Base-by-base conservation (phyloP, 2,797 vertebrate genomes). In the Cuculus canorus region DNA sequence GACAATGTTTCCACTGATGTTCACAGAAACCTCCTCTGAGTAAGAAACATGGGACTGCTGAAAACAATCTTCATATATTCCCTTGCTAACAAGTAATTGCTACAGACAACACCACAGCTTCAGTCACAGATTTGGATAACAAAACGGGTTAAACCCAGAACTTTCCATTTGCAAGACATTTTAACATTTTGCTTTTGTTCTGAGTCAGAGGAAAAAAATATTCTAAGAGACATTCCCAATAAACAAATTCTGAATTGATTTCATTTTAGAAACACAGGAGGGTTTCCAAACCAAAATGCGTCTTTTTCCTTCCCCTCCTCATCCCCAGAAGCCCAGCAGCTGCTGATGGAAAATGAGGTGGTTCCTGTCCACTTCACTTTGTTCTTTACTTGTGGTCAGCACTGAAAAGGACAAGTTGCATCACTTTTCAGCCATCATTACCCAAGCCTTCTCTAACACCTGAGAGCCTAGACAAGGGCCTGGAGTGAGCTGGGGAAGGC, bases 11-110 rank as follows among this genome's bases (percentile, higher is more conserved):
- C 90, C 71, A 80, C 45, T 45, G 57, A 85, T 64, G 39, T 41
- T 75, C 71, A 80, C 52, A 28, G 75, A 93, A 93, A 77, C 52
- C 28, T 96, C 57, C 82, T 90, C 61, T 83, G 71, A 93, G 65
- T 52, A 72, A 78, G 93, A 68, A 93, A 82, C 0, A 0, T 3
- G 15, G 47, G 80, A 64, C 15, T 91, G 66, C 33, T 79, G 64
- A 95, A 94, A 95, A 23, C 33, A 54, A 52, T 47, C 47, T 70
- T 73, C 1, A 6, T 72, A 23, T 61, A 77, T 65, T 88, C 72
- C 63, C 50, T 83, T 82, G 60, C 39, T 90, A 86, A 57, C 45
- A 79, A 80, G 85, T 39, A 86, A 82, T 53, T 39, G 32, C 66
- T 79, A 43, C 47, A 84, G 59, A 86, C 23, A 82, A 35, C 43